Evolutionary conservation across 2,113 vertebrate genomes (phyloP).

Genomic region (Eira barbara): DNA sequence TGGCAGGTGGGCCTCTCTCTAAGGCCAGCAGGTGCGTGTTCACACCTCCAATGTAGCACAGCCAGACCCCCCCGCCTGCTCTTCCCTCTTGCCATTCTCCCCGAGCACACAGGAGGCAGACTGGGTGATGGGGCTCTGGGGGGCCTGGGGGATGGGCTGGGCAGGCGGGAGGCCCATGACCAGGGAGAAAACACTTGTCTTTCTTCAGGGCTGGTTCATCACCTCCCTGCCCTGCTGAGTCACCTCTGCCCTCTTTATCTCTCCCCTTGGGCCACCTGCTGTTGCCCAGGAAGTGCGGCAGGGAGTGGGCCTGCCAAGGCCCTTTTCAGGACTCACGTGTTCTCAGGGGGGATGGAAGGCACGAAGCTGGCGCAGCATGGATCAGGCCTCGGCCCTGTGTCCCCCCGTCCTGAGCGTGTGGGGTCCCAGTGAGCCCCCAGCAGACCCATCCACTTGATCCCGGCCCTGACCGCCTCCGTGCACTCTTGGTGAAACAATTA

Average conservation of each 20-base stretch:
- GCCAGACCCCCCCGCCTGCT: neutral
- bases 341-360: slow-evolving; percentile 73
- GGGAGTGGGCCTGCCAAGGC: slow-evolving; percentile 71
- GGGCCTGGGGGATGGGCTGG: too few relatives aligned
- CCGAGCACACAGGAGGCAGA: fast-evolving
- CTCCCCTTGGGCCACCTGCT: neutral
- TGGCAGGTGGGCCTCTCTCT: fast-evolving
- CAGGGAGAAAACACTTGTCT: fast-evolving
- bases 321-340: slow-evolving; percentile 46
- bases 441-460: neutral
- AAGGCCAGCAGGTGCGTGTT: neutral
- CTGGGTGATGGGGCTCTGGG: neutral
- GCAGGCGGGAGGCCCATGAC: fast-evolving
- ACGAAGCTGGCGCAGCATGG: slow-evolving; percentile 55
- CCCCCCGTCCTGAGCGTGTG: slow-evolving; percentile 54
- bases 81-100: fast-evolving
- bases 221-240: neutral
- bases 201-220: neutral
- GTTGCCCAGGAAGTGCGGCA: slow-evolving; percentile 70
- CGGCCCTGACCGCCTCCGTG: neutral
- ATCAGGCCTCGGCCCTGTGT: slow-evolving; percentile 49
- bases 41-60: neutral
- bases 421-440: slow-evolving; percentile 25
- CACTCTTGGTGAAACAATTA: slow-evolving; percentile 47
- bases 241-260: neutral